Percentiles rank a stretch among this genome's conserved stretches.
These are phyloP conservation scores for Eclectus roratus DNA, from an alignment of 2,113 vertebrate genomes.

Conservation along the genomic window DNA sequence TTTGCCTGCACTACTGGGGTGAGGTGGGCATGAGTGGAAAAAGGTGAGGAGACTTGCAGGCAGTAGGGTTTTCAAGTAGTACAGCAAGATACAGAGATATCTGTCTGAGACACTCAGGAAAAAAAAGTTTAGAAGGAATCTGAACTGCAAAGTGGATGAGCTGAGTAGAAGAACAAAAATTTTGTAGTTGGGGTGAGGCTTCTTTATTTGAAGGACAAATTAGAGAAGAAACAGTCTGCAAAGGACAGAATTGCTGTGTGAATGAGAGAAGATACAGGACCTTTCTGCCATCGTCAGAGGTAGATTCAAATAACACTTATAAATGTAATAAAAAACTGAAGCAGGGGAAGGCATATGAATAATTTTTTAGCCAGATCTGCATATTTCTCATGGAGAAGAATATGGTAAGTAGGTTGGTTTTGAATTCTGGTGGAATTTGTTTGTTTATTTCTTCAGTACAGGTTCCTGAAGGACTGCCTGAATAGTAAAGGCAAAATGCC, in stretches of 20 bases:
- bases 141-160: background rate
- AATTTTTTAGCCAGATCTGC: background rate
- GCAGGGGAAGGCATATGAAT: background rate
- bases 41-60: background rate
- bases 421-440: background rate
- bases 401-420: background rate
- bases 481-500: background rate
- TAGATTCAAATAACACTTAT: background rate
- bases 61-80: background rate
- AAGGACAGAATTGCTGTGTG: background rate
- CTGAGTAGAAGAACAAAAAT: background rate
- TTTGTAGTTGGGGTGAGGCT: background rate
- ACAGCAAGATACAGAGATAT: background rate
- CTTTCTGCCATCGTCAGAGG: background rate
- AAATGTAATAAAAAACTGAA: background rate
- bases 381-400: background rate
- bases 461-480: background rate
- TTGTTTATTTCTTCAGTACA: background rate
- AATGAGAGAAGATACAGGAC: background rate
- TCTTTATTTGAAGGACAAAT: background rate
- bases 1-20: background rate
- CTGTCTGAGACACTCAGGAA: background rate
- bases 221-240: background rate
- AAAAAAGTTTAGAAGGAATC: background rate
- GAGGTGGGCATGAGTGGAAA: background rate